Conservation (phyloP, 2,888 invertebrate genomes). For the Ormyrus labotus region DNA sequence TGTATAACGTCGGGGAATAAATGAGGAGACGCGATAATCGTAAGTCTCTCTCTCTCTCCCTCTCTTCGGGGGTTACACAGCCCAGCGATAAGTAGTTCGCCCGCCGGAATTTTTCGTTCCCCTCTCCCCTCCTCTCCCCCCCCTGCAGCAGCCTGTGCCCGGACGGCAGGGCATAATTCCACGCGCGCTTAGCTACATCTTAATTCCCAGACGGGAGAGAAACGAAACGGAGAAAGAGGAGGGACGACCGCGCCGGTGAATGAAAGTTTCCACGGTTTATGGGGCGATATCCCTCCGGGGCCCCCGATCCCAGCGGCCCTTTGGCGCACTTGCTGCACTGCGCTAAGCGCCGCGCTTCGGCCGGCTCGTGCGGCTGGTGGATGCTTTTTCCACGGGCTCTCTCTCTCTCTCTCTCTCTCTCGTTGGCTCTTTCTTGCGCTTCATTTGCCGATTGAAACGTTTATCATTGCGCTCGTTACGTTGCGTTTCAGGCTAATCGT, state of each 20-base stretch:
- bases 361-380: no score
- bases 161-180: constrained; percentile 61
- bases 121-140: neutral
- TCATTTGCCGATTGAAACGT: no score
- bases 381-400: no score
- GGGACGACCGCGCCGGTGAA: constrained; percentile 1
- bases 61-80: neutral
- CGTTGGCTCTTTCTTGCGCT: no score
- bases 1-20: constrained; percentile 52
- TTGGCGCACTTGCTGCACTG: neutral
- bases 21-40: constrained; percentile 56
- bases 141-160: neutral
- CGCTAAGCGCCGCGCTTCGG: no score
- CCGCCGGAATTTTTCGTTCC: constrained; percentile 15
- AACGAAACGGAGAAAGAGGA: neutral
- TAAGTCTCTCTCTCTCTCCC: constrained; percentile 38
- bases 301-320: neutral
- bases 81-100: constrained; percentile 51
- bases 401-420: no score
- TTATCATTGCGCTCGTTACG: no score
- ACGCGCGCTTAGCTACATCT: constrained; percentile 55
- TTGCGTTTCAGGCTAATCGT: no score
- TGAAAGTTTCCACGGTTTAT: constrained; percentile 60
- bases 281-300: constrained; percentile 49
- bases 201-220: constrained; percentile 55